A percentile compares a stretch with the other conserved stretches of the same genome.
Evolutionary conservation across 2,113 vertebrate genomes (phyloP).

Genomic region (Grammomys dolichurus): DNA sequence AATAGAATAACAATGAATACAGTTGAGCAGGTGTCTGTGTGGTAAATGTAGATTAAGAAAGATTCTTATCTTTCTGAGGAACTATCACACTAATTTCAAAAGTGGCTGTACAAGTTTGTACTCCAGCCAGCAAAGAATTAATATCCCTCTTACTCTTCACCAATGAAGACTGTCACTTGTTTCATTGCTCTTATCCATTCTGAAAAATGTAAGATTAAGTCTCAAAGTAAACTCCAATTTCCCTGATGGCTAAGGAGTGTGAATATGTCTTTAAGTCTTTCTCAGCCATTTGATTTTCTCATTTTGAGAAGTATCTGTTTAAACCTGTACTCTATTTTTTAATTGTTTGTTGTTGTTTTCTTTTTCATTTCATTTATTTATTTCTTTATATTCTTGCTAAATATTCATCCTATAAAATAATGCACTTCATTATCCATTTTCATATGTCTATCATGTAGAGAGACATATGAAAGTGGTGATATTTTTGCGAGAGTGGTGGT

Average conservation of each 20-base stretch:
- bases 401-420: not conserved
- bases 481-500: too few species aligned
- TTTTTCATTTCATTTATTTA: too few species aligned
- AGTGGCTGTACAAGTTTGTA: not conserved
- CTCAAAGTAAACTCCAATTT: not conserved
- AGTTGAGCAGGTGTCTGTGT: not conserved
- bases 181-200: not conserved
- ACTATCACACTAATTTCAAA: not conserved
- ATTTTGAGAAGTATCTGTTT: not conserved
- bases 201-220: not conserved
- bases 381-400: not conserved
- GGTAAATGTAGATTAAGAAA: not conserved
- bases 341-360: not conserved
- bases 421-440: not conserved
- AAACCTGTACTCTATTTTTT: not conserved
- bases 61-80: not conserved
- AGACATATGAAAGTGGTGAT: too few species aligned
- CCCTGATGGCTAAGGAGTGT: not conserved
- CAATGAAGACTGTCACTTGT: not conserved
- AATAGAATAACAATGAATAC: not conserved
- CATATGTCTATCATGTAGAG: not conserved
- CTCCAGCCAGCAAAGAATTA: not conserved
- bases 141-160: not conserved
- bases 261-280: not conserved
- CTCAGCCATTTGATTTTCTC: not conserved